phyloP scores from a whole-genome alignment of 1,140 invertebrate genomes.

The Myzus persicae region DNA sequence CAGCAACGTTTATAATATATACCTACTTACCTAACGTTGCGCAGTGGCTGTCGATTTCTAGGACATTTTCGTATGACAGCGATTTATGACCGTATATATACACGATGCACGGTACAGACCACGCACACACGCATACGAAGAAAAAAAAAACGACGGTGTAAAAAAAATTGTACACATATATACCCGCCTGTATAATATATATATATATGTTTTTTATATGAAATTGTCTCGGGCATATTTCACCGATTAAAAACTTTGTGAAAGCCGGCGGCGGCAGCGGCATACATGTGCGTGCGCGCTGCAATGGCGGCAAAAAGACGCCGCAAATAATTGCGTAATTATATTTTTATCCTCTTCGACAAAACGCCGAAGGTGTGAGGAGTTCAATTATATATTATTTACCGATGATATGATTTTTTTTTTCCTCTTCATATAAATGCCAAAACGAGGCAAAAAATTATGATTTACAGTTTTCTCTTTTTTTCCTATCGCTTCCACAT shows the following conservation, averaged over 20 bases:
- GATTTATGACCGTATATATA: conserved; percentile 48
- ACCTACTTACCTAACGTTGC: not conserved
- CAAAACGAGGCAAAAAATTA: conserved; percentile 38
- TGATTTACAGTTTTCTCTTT: conserved; percentile 52
- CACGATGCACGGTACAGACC: not conserved
- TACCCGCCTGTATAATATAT: not conserved
- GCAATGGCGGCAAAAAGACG: conserved; percentile 29
- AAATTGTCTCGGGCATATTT: conserved; percentile 44
- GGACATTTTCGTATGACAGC: conserved; percentile 53
- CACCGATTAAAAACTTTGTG: conserved; percentile 54
- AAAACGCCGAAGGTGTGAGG: conserved; percentile 46
- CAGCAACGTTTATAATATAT: not conserved
- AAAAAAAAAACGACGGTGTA: not conserved
- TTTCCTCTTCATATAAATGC: not conserved
- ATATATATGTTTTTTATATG: not conserved
- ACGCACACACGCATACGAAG: not conserved
- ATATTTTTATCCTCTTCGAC: conserved; percentile 47
- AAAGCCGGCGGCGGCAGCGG: conserved; percentile 32
- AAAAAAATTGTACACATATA: not conserved
- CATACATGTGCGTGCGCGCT: not conserved
- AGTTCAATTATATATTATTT: conserved; percentile 40
- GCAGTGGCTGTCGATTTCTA: conserved; percentile 27
- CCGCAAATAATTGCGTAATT: conserved; percentile 55
- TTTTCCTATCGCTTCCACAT: conserved; percentile 2
- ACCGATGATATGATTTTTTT: not conserved